phyloP scores from a whole-genome alignment of 2,888 invertebrate species.

The Cheilosia grossa region DNA sequence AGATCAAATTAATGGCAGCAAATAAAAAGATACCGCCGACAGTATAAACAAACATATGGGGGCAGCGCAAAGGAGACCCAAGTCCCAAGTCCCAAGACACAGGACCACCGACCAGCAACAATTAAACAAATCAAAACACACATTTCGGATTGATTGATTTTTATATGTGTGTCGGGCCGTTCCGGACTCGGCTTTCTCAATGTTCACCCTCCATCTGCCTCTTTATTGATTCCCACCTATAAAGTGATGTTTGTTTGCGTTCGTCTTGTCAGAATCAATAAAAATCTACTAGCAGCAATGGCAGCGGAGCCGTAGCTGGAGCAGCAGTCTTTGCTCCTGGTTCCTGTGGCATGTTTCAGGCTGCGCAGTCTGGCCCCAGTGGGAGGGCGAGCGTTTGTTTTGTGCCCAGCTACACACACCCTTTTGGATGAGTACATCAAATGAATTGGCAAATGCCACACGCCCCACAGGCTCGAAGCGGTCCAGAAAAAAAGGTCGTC shows the following conservation, averaged over 20 bases:
- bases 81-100: slow-evolving; percentile 20
- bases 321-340: background rate
- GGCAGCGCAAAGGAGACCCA: slow-evolving; percentile 12
- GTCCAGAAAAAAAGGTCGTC: slow-evolving; percentile 58
- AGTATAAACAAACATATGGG: slow-evolving; percentile 64
- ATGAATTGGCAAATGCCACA: slow-evolving; percentile 67
- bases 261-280: slow-evolving; percentile 74
- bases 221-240: slow-evolving; percentile 70
- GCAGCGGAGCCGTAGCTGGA: background rate
- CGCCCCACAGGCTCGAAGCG: slow-evolving; percentile 34
- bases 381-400: slow-evolving; percentile 57
- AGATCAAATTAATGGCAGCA: slow-evolving; percentile 73
- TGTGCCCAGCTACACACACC: slow-evolving; percentile 34
- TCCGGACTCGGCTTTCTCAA: background rate
- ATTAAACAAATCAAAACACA: slow-evolving; percentile 75
- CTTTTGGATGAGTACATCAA: slow-evolving; percentile 48
- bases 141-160: slow-evolving; percentile 74
- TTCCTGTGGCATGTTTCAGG: slow-evolving; percentile 27
- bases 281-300: slow-evolving; percentile 45
- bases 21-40: slow-evolving; percentile 71
- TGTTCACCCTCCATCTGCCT: slow-evolving; percentile 20
- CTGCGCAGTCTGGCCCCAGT: slow-evolving; percentile 45
- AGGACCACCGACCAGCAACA: slow-evolving; percentile 72
- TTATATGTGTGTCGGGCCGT: slow-evolving; percentile 24
- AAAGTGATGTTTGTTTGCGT: slow-evolving; percentile 70